Conservation (phyloP, 2,113 vertebrate species). For the Trichomycterus rosablanca region DNA sequence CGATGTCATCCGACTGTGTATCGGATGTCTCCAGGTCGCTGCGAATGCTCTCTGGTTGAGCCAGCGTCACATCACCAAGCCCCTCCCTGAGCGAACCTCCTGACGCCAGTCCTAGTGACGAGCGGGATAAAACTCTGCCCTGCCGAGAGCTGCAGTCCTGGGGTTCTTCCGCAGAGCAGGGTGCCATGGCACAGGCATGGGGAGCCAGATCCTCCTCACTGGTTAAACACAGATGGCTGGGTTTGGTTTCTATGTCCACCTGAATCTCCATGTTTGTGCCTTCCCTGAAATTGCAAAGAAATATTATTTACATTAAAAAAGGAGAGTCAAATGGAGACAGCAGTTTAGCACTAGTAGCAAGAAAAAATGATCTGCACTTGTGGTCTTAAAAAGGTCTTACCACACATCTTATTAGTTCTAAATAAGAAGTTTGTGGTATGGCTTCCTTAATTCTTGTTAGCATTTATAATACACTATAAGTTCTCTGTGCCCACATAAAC, state of each 20-base stretch:
- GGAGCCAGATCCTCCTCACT: constrained; percentile 91
- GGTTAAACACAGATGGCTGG: constrained; percentile 90
- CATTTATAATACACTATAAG: no score
- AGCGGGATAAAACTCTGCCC: constrained; percentile 61
- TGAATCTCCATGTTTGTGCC: constrained; percentile 98
- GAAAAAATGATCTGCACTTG: no score
- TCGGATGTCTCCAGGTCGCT: constrained; percentile 98
- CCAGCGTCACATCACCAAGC: constrained; percentile 86
- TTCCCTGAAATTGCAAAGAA: constrained; percentile 79
- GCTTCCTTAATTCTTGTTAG: no score
- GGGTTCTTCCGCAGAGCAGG: constrained; percentile 63
- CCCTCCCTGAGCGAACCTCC: constrained; percentile 69
- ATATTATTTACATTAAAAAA: neutral
- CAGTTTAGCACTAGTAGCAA: no score
- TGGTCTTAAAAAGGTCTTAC: no score
- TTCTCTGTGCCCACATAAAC: no score
- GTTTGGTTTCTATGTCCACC: constrained; percentile 98
- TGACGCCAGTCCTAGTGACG: constrained; percentile 55
- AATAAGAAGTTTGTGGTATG: no score
- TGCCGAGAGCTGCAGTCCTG: constrained; percentile 72
- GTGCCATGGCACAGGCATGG: constrained; percentile 54
- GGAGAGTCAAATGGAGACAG: no score
- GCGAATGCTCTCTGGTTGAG: constrained; percentile 95
- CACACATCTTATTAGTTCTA: no score
- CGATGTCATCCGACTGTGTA: constrained; percentile 93